Percentiles rank a stretch among this genome's conserved stretches.
Evolutionary conservation across 1,140 invertebrate species (phyloP).

Genomic region (Drosophila ogumai): DNA sequence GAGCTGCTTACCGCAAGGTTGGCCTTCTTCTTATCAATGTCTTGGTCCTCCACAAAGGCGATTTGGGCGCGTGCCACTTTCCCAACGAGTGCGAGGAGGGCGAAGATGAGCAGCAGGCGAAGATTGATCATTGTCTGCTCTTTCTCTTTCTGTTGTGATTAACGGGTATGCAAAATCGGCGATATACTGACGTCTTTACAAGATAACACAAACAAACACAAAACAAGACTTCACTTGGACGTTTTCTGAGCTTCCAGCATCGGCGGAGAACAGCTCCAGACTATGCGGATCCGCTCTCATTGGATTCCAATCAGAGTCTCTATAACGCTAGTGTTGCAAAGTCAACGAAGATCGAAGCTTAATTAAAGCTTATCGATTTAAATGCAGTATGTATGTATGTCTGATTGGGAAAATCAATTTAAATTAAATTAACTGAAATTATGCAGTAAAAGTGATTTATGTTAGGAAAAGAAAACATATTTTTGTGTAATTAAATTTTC

Average conservation of each 20-base stretch:
- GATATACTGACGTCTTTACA: slow-evolving; percentile 9
- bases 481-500: background rate
- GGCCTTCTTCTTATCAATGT: slow-evolving; percentile 75
- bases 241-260: slow-evolving; percentile 7
- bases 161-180: slow-evolving; percentile 49
- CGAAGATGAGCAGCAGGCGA: slow-evolving; percentile 39
- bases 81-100: slow-evolving; percentile 29
- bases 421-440: background rate
- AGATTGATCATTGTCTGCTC: slow-evolving; percentile 43
- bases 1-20: slow-evolving; percentile 66
- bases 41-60: slow-evolving; percentile 68
- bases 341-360: background rate
- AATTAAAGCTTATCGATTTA: background rate
- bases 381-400: background rate
- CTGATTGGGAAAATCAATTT: background rate
- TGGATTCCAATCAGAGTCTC: slow-evolving; percentile 2
- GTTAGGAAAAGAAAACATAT: background rate
- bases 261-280: slow-evolving; percentile 17
- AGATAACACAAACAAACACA: slow-evolving; percentile 25
- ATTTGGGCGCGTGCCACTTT: slow-evolving; percentile 53
- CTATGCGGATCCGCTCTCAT: slow-evolving; percentile 11
- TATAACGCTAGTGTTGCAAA: slow-evolving; percentile 7
- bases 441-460: too few species aligned
- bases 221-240: slow-evolving; percentile 13
- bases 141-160: slow-evolving; percentile 14